Conservation (phyloP, 2,888 invertebrate genomes). For the Caenorhabditis wallacei region DNA sequence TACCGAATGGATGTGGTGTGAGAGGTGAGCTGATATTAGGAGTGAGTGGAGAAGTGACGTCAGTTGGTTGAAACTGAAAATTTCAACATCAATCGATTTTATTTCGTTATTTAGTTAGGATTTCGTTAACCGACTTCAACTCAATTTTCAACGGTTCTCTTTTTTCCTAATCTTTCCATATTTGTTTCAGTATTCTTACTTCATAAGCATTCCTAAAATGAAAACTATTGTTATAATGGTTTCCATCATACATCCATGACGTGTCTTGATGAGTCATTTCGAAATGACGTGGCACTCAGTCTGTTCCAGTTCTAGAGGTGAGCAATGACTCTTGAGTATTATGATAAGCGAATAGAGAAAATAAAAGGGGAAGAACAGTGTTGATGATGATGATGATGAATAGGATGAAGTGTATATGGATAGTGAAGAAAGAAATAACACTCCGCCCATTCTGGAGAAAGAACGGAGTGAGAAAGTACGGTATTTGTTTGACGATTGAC, state of each 20-base stretch:
- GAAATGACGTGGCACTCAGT: conserved; percentile 41
- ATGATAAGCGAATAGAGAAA: conserved; percentile 12
- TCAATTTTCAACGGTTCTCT: too few relatives aligned
- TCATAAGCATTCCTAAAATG: conserved; percentile 25
- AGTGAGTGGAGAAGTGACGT: conserved; percentile 53
- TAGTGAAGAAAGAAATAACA: conserved; percentile 24
- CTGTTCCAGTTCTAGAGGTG: conserved; percentile 25
- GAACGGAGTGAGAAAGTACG: conserved; percentile 49
- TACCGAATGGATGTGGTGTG: conserved; percentile 50
- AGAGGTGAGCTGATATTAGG: conserved; percentile 56
- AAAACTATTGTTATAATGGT: conserved; percentile 23
- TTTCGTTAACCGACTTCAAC: too few relatives aligned
- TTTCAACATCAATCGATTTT: conserved; percentile 1
- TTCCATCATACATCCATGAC: conserved; percentile 37
- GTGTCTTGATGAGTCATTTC: conserved; percentile 44
- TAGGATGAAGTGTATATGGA: conserved; percentile 53
- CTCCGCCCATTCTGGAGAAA: conserved; percentile 48
- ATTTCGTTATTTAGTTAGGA: not conserved
- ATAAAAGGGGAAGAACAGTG: conserved; percentile 22
- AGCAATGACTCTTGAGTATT: conserved; percentile 28
- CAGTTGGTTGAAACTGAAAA: conserved; percentile 55
- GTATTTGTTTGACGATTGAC: conserved; percentile 64
- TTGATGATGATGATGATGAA: conserved; percentile 46
- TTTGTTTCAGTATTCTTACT: conserved; percentile 5
- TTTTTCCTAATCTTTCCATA: not conserved